Base-by-base conservation (phyloP, 1,140 invertebrate species). In the Rhysida immarginata region DNA sequence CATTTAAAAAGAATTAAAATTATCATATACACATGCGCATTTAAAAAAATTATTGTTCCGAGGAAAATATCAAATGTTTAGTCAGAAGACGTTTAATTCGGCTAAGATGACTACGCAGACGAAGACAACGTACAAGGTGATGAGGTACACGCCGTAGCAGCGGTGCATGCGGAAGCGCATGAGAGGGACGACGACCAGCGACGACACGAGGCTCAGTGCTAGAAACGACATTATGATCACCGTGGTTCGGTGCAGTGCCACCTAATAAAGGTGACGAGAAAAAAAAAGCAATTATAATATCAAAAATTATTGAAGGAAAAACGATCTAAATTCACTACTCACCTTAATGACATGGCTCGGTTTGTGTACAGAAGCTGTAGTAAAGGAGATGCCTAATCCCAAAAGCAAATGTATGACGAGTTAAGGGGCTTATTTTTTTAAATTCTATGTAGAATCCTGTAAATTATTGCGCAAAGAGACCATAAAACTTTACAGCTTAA, bases 301-400 rank as follows among this genome's bases (percentile, higher is more conserved):
- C n/a, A n/a, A n/a, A n/a, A n/a, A n/a, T n/a, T n/a, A n/a, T n/a
- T n/a, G n/a, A n/a, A n/a, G n/a, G n/a, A n/a, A n/a, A n/a, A n/a
- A n/a, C n/a, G n/a, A n/a, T n/a, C n/a, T n/a, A n/a, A n/a, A n/a
- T n/a, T n/a, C n/a, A n/a, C n/a, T n/a, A n/a, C n/a, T 8, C 26
- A 51, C 49, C 20, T 51, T 20, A 5, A 51, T 26, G 5, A 27
- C 26, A 26, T 27, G 24, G 13, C 11, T 20, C 8, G 23, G 49
- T 27, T 11, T 26, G 2, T 51, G 49, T 8, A 26, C 8, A 5
- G 26, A 26, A 21, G 13, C 49, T 26, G 20, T 25, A 26, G 49
- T 25, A 25, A 51, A 51, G 20, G 49, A 51, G 13, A 51, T 27
- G 24, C 49, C 49, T 27, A 51, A 51, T 51, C 49, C 49, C 13